Evolutionary conservation across 2,113 vertebrate genomes (phyloP).

Genomic region (Chionis minor): DNA sequence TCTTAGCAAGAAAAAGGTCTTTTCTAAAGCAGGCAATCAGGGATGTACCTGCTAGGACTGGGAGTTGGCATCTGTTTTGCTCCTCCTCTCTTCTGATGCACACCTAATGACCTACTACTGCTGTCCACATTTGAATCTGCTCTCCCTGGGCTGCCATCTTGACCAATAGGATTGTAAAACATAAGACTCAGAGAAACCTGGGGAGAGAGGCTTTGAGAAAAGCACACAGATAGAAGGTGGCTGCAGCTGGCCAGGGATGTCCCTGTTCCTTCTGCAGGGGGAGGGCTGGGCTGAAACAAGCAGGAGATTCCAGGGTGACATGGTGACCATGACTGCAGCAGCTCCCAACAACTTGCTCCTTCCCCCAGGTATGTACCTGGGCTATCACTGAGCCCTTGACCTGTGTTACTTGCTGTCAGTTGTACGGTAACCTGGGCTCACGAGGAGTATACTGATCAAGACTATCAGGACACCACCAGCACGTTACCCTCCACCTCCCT

Average conservation of each 20-base stretch:
- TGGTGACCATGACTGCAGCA: background rate
- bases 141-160: background rate
- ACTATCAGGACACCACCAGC: background rate
- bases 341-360: background rate
- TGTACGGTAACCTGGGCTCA: background rate
- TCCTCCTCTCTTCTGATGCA: background rate
- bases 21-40: background rate
- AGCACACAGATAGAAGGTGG: no score
- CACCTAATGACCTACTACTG: background rate
- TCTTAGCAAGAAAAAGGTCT: background rate
- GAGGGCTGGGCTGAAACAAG: background rate
- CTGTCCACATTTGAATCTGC: rapidly evolving
- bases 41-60: background rate
- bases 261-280: background rate
- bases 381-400: no score
- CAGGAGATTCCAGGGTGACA: rapidly evolving
- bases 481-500: rapidly evolving
- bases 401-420: background rate
- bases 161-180: background rate
- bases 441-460: background rate
- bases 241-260: background rate
- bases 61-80: background rate
- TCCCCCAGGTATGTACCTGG: background rate
- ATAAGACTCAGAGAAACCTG: background rate
- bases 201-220: background rate